Conservation (phyloP, 2,797 vertebrate genomes). For the Ataeniobius toweri region DNA sequence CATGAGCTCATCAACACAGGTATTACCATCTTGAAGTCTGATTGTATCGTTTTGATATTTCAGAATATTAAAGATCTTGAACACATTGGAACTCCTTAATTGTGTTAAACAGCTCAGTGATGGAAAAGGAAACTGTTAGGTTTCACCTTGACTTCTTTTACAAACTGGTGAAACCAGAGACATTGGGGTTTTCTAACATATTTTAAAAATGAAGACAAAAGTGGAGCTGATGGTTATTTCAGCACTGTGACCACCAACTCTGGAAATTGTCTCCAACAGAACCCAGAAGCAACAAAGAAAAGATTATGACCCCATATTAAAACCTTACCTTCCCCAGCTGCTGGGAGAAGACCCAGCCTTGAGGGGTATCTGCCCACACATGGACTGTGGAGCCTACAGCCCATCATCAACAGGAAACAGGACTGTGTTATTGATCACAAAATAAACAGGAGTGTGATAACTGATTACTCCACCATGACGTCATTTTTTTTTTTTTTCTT, state of each 20-base stretch:
- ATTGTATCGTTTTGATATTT: not conserved
- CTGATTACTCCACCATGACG: constrained; percentile 16
- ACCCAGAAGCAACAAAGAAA: not conserved
- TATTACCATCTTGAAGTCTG: not conserved
- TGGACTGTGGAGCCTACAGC: not conserved
- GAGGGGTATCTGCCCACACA: not conserved
- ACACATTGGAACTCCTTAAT: not conserved
- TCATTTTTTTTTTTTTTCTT: constrained; percentile 1
- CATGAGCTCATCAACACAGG: not conserved
- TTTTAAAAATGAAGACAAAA: not conserved
- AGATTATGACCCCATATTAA: not conserved
- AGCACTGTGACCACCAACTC: not conserved
- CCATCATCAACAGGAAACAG: not conserved
- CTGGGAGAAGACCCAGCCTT: not conserved
- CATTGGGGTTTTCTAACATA: no score
- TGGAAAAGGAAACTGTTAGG: not conserved
- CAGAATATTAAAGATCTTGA: not conserved
- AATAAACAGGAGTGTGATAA: constrained; percentile 14
- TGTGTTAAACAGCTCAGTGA: not conserved
- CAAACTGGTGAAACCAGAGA: not conserved
- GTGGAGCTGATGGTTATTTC: not conserved
- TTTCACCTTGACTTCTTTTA: no score
- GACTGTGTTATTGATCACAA: constrained; percentile 15
- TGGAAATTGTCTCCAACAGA: not conserved
- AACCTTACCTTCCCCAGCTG: not conserved